A percentile compares a stretch with the other conserved stretches of the same genome.
These are phyloP conservation scores for Hybos culiciformis DNA, from an alignment of 2,888 invertebrate species.

Conservation along the genomic window DNA sequence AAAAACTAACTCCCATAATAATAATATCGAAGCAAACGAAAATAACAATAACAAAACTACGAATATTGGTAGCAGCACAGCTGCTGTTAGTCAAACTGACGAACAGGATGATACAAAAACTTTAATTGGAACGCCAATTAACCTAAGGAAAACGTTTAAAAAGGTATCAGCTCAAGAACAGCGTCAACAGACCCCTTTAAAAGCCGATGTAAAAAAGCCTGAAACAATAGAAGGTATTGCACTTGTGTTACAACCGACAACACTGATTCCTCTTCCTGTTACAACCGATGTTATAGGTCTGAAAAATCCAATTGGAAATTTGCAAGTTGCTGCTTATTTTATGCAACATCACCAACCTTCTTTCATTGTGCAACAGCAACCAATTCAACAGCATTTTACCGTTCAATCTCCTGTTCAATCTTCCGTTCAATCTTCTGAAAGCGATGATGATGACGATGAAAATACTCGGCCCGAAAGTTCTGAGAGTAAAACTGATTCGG, in stretches of 20 bases:
- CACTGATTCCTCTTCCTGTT: constrained; percentile 32
- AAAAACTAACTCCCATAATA: not conserved
- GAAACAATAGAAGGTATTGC: constrained; percentile 28
- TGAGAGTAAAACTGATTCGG: not conserved
- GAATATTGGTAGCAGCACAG: too few species aligned
- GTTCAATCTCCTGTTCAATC: too few species aligned
- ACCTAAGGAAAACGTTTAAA: constrained; percentile 25
- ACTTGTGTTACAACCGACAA: constrained; percentile 33
- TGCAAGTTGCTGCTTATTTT: constrained; percentile 33
- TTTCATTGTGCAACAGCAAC: not conserved
- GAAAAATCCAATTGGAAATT: constrained; percentile 32
- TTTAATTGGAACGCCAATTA: constrained; percentile 34
- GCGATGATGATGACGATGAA: not conserved
- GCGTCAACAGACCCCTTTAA: constrained; percentile 7
- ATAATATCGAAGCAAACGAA: not conserved
- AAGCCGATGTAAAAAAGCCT: constrained; percentile 13
- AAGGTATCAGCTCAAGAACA: constrained; percentile 1
- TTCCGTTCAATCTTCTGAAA: not conserved
- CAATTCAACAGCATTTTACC: too few species aligned
- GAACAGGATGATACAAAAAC: constrained; percentile 27
- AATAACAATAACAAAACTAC: constrained; percentile 1
- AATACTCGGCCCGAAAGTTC: not conserved
- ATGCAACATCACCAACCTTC: constrained; percentile 21
- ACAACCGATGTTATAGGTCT: constrained; percentile 32
- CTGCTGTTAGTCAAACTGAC: not conserved